These are phyloP conservation scores for Lasioglossum figueresi DNA, from an alignment of 2,888 invertebrate species.

Conservation along the genomic window DNA sequence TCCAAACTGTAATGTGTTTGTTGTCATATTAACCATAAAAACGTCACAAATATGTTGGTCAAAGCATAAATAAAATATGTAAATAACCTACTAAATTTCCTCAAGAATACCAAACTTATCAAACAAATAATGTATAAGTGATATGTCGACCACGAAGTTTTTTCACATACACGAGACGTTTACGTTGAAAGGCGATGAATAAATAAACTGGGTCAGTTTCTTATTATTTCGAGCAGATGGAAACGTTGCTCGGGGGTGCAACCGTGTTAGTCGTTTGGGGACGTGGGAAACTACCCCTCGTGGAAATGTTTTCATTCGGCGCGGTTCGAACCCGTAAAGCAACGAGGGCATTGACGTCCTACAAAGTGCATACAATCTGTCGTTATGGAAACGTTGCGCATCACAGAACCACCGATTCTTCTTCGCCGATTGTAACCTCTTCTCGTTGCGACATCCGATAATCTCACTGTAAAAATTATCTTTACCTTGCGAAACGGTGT, in stretches of 20 bases:
- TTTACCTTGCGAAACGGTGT: background rate
- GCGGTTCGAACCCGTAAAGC: constrained; percentile 15
- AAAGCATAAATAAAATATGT: no score
- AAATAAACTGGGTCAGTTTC: background rate
- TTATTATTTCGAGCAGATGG: background rate
- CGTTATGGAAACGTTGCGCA: constrained; percentile 49
- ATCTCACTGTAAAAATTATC: background rate
- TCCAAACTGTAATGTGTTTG: no score
- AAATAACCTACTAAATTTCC: no score
- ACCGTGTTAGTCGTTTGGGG: background rate
- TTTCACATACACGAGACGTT: background rate
- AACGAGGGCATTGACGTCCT: constrained; percentile 40
- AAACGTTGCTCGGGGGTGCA: background rate
- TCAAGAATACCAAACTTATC: no score
- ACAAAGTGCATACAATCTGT: constrained; percentile 40
- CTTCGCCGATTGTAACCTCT: background rate
- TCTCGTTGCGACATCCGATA: background rate
- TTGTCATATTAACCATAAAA: no score
- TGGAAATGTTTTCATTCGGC: background rate
- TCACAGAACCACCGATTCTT: constrained; percentile 33
- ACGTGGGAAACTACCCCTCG: background rate
- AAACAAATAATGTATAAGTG: no score
- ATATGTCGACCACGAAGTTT: background rate
- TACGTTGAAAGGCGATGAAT: background rate
- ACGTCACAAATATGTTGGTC: no score